These are phyloP conservation scores for Hirtodrosophila confusa DNA, from an alignment of 2,888 invertebrate genomes.

Conservation along the genomic window DNA sequence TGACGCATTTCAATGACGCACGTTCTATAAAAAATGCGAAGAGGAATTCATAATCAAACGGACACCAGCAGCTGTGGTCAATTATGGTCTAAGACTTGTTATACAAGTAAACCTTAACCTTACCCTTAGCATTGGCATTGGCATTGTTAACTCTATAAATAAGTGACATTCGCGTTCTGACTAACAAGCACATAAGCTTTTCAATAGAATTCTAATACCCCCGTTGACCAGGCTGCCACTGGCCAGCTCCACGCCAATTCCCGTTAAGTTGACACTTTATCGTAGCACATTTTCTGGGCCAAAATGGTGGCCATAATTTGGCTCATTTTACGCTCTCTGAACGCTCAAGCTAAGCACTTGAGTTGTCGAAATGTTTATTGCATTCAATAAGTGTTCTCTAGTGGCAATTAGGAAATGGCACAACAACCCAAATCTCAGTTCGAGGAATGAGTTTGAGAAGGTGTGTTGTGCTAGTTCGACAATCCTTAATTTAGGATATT, in stretches of 20 bases:
- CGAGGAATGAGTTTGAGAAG: slow-evolving; percentile 2
- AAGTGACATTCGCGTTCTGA: slow-evolving; percentile 23
- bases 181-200: slow-evolving; percentile 38
- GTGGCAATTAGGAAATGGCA: slow-evolving; percentile 39
- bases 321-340: slow-evolving; percentile 38
- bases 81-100: slow-evolving; percentile 1
- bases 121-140: slow-evolving; percentile 18
- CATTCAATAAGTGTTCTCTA: slow-evolving; percentile 34
- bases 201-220: slow-evolving; percentile 12
- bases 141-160: slow-evolving; percentile 35
- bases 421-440: slow-evolving; percentile 3
- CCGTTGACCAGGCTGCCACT: neutral
- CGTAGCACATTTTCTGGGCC: slow-evolving; percentile 26
- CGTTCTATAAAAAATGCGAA: slow-evolving; percentile 10
- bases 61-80: slow-evolving; percentile 33
- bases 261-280: slow-evolving; percentile 23
- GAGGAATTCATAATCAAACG: slow-evolving; percentile 20
- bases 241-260: neutral
- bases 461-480: neutral
- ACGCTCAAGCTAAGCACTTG: slow-evolving; percentile 40
- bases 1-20: slow-evolving; percentile 33
- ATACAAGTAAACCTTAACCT: slow-evolving; percentile 21
- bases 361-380: slow-evolving; percentile 26
- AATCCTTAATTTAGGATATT: neutral
- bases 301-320: slow-evolving; percentile 41